Evolutionary conservation across 2,797 vertebrate species (phyloP).

Genomic region (Ctenosaura bakeri): DNA sequence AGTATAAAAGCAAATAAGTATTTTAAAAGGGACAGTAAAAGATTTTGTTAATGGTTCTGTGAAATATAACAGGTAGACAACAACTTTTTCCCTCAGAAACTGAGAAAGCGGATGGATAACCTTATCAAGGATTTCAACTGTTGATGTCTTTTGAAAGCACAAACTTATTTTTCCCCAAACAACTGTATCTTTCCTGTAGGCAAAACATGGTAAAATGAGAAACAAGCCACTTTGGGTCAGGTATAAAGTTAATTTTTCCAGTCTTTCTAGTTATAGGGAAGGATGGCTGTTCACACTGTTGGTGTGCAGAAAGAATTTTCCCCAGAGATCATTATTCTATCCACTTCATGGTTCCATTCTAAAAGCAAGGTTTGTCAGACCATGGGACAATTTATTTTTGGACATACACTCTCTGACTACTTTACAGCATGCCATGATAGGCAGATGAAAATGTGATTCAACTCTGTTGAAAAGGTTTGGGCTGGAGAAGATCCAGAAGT

Average conservation of each 20-base stretch:
- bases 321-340: not conserved
- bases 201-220: constrained; percentile 10
- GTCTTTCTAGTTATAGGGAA: constrained; percentile 22
- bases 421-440: not conserved
- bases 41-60: constrained; percentile 5
- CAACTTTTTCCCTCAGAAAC: constrained; percentile 35
- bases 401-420: not conserved
- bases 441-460: not conserved
- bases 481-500: not conserved
- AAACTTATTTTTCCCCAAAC: constrained; percentile 37
- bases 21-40: constrained; percentile 4
- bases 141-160: constrained; percentile 10
- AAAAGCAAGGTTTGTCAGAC: not conserved
- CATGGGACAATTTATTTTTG: not conserved
- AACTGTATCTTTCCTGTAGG: constrained; percentile 36
- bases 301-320: not conserved
- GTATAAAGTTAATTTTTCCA: constrained; percentile 36
- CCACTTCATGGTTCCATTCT: not conserved
- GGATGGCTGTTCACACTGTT: not conserved
- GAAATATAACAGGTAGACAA: constrained; percentile 23
- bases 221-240: constrained; percentile 23
- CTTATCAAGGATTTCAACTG: constrained; percentile 36
- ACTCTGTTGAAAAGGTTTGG: fast-evolving
- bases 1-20: not conserved
- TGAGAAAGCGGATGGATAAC: constrained; percentile 7